phyloP scores from a whole-genome alignment of 2,797 vertebrate species.

The Brachyrhaphis roseni region DNA sequence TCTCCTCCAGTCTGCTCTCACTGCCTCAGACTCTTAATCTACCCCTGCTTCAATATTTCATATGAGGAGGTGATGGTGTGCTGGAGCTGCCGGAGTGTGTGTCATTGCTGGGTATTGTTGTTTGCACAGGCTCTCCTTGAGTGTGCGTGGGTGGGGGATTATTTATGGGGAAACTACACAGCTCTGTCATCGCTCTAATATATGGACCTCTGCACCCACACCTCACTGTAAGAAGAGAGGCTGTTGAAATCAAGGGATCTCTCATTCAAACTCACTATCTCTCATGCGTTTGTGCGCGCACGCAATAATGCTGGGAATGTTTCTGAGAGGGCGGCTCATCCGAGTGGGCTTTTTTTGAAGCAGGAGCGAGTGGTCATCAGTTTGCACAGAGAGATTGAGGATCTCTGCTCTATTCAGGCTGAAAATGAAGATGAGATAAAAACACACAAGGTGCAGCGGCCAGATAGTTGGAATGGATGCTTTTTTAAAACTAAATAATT shows the following conservation, averaged over 20 bases:
- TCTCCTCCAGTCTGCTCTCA: constrained; percentile 38
- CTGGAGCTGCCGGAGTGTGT: constrained; percentile 36
- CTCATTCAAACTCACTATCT: constrained; percentile 33
- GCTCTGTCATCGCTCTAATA: constrained; percentile 66
- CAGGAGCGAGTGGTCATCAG: constrained; percentile 23
- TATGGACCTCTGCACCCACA: constrained; percentile 46
- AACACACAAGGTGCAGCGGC: constrained; percentile 15
- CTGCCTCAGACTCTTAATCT: constrained; percentile 62
- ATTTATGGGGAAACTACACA: constrained; percentile 74
- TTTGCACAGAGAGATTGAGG: constrained; percentile 57
- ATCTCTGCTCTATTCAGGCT: constrained; percentile 22
- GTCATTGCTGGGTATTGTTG: constrained; percentile 33
- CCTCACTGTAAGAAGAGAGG: constrained; percentile 37
- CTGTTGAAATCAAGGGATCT: constrained; percentile 32
- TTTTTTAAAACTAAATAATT: constrained; percentile 4
- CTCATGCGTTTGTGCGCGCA: background rate
- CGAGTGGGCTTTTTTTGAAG: constrained; percentile 42
- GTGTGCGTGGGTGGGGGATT: constrained; percentile 35
- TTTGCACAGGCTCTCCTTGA: constrained; percentile 39
- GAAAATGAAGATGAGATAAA: constrained; percentile 50
- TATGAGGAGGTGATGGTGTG: constrained; percentile 53
- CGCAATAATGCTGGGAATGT: constrained; percentile 51
- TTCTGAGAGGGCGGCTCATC: constrained; percentile 35
- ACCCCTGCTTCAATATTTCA: constrained; percentile 78
- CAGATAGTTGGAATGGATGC: constrained; percentile 11